Percentiles rank a stretch among this genome's conserved stretches.
Conservation (phyloP, 1,140 invertebrate genomes). For the Araneus ventricosus region DNA sequence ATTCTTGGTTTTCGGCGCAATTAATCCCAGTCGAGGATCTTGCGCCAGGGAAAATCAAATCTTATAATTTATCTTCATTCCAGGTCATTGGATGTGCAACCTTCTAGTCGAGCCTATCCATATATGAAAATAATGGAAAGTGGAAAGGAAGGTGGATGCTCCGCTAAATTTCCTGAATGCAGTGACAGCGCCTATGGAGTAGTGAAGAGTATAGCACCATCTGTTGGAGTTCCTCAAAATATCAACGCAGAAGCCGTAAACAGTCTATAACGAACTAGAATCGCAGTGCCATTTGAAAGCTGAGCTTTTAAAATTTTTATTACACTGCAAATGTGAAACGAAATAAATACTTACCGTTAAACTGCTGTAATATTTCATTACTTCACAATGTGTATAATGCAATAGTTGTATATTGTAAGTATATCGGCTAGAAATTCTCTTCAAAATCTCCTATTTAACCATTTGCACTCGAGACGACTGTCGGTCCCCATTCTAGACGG, state of each 20-base stretch:
- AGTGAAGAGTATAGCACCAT: conserved; percentile 67
- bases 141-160: conserved; percentile 56
- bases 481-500: too few species aligned
- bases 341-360: too few species aligned
- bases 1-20: too few species aligned
- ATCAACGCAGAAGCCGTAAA: conserved; percentile 42
- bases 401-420: too few species aligned
- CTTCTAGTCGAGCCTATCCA: conserved; percentile 63
- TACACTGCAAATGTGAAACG: background rate
- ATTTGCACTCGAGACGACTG: too few species aligned
- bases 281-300: background rate
- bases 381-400: too few species aligned
- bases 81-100: conserved; percentile 59
- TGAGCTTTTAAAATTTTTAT: conserved; percentile 3
- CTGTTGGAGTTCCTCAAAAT: conserved; percentile 61
- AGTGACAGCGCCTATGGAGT: conserved; percentile 42
- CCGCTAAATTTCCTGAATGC: conserved; percentile 41
- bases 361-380: too few species aligned
- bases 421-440: too few species aligned
- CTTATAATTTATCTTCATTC: background rate
- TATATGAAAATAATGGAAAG: conserved; percentile 68
- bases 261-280: background rate
- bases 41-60: too few species aligned
- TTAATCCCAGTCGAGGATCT: too few species aligned
- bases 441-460: too few species aligned